Percentiles rank a stretch among this genome's conserved stretches.
phyloP scores from a whole-genome alignment of 2,888 invertebrate genomes.

The Steinernema scapterisci region DNA sequence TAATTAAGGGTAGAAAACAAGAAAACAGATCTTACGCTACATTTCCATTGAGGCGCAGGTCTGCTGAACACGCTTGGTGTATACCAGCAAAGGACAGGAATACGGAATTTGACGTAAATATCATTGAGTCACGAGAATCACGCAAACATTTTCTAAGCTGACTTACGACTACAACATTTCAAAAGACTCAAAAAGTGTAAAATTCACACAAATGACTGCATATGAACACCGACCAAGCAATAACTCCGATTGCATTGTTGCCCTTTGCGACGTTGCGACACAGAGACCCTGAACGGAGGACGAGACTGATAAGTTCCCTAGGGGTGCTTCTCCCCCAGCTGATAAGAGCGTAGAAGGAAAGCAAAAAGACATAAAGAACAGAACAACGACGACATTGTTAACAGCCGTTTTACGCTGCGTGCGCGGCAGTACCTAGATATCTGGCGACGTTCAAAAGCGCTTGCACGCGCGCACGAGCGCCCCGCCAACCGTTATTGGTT shows the following conservation, averaged over 20 bases:
- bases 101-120: too few species aligned
- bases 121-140: too few species aligned
- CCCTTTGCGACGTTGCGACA: neutral
- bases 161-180: too few species aligned
- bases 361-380: conserved; percentile 21
- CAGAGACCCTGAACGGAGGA: neutral
- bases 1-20: too few species aligned
- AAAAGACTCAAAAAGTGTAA: too few species aligned
- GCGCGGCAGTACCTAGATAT: neutral
- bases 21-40: too few species aligned
- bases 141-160: too few species aligned
- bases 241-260: neutral
- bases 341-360: neutral
- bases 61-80: too few species aligned
- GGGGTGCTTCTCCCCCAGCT: neutral
- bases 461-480: neutral
- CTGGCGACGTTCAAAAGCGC: neutral
- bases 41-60: too few species aligned
- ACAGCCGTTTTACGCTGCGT: neutral
- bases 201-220: neutral
- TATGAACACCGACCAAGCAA: too few species aligned
- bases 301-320: neutral
- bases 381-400: conserved; percentile 5
- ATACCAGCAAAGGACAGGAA: too few species aligned
- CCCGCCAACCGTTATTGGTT: conserved; percentile 21